Base-by-base conservation (phyloP, 2,888 invertebrate genomes). In the Penaeus monodon region DNA sequence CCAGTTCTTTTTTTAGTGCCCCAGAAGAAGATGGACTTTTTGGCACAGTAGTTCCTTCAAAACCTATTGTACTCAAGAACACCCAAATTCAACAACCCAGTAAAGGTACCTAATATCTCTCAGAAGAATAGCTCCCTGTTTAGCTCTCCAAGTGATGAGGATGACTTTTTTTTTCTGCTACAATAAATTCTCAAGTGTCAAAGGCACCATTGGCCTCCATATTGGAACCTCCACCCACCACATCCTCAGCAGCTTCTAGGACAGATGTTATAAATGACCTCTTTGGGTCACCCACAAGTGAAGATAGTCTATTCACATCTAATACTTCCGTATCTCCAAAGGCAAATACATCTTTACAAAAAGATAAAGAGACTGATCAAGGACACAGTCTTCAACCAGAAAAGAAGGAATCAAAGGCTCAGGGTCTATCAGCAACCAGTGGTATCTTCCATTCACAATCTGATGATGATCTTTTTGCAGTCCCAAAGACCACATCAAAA, bases 131-230 rank as follows among this genome's bases (percentile, higher is more conserved):
- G 22, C 27, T 82, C 86, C n/a, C 78, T 88, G 33, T 88, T 88
- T 66, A 82, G 85, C 63, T 88, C 88, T 22, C 85, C 85, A 17
- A 88, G 88, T 85, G 88, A 88, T 82, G 86, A 87, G 64, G 85
- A 88, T 78, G 88, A 83, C 57, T 57, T 88, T 33, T 88, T 33
- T 88, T 88, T 66, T 78, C 82, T 22, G 38, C 83, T 14, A 33
- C 79, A 17, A 63, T 29, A 29, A 38, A 29, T 29, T 20, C 17
- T 38, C 22, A n/a, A 24, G 22, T 65, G 27, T 29, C 79, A n/a
- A 64, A 57, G 29, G 27, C 85, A 22, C 57, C 24, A 10, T 57
- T 82, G 2, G 79, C 73, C 29, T 79, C 73, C 49, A 29, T 33
- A n/a, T 73, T 63, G 65, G 86, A 87, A 24, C 82, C 82, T 63